A percentile compares a stretch with the other conserved stretches of the same genome.
phyloP scores from a whole-genome alignment of 2,888 invertebrate species.

The Lasioglossum figueresi region DNA sequence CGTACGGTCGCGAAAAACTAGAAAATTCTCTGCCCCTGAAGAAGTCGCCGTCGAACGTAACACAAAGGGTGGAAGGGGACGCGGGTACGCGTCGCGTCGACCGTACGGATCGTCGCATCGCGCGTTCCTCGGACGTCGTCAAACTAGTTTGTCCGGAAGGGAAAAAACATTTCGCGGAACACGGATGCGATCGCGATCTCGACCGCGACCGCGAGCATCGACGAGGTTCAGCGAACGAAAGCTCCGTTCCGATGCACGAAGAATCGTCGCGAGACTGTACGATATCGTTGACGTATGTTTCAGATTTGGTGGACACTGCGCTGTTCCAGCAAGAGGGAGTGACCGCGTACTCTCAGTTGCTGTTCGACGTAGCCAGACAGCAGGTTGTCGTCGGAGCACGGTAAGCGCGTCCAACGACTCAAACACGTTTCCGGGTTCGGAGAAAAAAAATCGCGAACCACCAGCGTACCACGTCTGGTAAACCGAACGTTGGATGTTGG shows the following conservation, averaged over 20 bases:
- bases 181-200: conserved; percentile 4
- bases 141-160: conserved; percentile 54
- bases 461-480: neutral
- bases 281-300: conserved; percentile 73
- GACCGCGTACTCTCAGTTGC: conserved; percentile 91
- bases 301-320: conserved; percentile 86
- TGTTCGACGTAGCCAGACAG: conserved; percentile 94
- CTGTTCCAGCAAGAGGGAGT: conserved; percentile 90
- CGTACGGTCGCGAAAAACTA: neutral
- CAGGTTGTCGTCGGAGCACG: conserved; percentile 96
- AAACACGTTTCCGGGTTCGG: neutral
- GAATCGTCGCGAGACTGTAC: neutral
- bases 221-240: neutral
- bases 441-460: neutral
- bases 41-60: neutral
- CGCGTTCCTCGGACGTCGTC: conserved; percentile 17
- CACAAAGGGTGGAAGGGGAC: neutral
- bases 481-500: conserved; percentile 32
- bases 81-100: conserved; percentile 11
- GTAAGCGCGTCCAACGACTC: conserved; percentile 85
- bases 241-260: neutral
- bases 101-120: neutral
- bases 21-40: neutral
- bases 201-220: neutral
- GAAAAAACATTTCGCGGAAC: conserved; percentile 51